Evolutionary conservation across 30 jellyfish, hydroid and myxozoan genomes (phyloP).

Genomic region (Rhopilema esculentum): DNA sequence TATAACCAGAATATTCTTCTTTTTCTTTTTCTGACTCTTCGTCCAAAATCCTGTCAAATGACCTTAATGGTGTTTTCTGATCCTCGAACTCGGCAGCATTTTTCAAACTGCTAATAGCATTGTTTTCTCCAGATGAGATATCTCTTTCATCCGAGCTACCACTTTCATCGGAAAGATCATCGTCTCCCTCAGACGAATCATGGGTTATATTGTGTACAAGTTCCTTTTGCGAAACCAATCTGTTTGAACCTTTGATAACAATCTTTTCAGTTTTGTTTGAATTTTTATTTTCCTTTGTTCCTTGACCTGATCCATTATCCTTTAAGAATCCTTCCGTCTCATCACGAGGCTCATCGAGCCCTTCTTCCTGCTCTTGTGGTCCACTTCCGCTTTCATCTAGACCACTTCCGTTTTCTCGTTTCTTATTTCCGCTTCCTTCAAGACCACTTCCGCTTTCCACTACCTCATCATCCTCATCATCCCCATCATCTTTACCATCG

Average conservation of each 20-base stretch:
- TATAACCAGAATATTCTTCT: constrained; percentile 31
- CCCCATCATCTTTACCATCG: constrained; percentile 1
- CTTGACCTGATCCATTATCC: background rate
- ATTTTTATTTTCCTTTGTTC: background rate
- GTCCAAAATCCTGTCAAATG: background rate
- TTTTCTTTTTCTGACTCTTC: background rate
- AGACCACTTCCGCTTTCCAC: constrained; percentile 44
- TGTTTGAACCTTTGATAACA: background rate
- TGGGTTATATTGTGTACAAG: background rate
- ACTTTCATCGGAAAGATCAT: background rate
- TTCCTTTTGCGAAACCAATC: background rate
- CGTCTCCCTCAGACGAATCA: background rate
- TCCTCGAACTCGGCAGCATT: background rate
- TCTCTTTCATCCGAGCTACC: background rate
- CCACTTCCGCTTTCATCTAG: constrained; percentile 1
- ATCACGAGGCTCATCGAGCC: background rate
- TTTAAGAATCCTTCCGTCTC: background rate
- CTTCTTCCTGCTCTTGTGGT: background rate
- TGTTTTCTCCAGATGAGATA: background rate
- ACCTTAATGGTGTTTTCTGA: background rate
- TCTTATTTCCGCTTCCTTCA: background rate
- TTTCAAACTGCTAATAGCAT: background rate
- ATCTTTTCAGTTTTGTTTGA: background rate
- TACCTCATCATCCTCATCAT: constrained; percentile 7
- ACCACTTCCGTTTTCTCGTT: background rate